Base-by-base conservation (phyloP, 1,140 invertebrate species). In the Luehdorfia chinensis region DNA sequence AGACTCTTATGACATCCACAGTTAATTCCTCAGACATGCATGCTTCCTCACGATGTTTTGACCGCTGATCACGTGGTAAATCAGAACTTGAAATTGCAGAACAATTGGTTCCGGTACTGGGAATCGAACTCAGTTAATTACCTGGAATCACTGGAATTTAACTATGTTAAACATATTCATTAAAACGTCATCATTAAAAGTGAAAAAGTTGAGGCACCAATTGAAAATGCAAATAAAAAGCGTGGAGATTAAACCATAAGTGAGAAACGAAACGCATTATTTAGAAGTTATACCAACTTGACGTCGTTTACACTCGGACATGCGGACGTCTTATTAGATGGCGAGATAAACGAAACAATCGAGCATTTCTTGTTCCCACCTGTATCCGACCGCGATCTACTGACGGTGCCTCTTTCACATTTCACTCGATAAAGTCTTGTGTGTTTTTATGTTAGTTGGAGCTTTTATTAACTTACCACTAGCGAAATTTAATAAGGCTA, bases 401-500 rank as follows among this genome's bases (percentile, higher is more conserved):
- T 1, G 8, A 25, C 13, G 14, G 16, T 2, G 11, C 16, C 18
- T 37, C 34, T 37, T 21, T 21, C 34, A 37, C 34, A 37, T 37
- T 37, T 37, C 34, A 23, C 34, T 37, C 18, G 34, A 37, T 36
- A 36, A 36, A 12, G 34, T 21, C 34, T 9, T 15, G 12, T 11
- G 34, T n/a, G 6, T 13, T 1, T 15, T 31, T 7, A 14, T 13
- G 11, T 12, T 23, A 1, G 34, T 13, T 30, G 1, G 1, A 30
- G 18, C 34, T 21, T 34, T 34, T 34, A 34, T 34, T 34, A 34
- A 8, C 1, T 4, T 7, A 4, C 1, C 9, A 32, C 12, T 32
- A 32, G 15, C n/a, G n/a, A n/a, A n/a, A n/a, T n/a, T n/a, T n/a
- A n/a, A n/a, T n/a, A n/a, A n/a, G n/a, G n/a, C n/a, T n/a, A n/a